phyloP scores from a whole-genome alignment of 2,113 vertebrate species.

The Thamnaconus septentrionalis region DNA sequence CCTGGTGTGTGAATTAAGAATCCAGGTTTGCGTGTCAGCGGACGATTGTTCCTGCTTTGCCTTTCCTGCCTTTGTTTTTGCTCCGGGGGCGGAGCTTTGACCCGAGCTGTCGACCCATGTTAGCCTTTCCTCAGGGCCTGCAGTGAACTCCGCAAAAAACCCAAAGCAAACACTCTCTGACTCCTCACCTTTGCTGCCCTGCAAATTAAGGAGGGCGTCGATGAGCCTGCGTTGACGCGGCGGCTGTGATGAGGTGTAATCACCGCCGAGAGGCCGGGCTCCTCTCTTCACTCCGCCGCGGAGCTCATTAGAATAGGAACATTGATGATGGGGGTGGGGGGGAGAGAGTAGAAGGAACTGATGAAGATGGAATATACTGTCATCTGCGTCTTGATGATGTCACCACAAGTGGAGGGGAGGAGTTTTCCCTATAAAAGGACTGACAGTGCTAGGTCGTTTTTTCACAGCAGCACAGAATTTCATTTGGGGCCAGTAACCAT shows the following conservation, averaged over 20 bases:
- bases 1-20: neutral
- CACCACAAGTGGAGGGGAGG: neutral
- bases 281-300: conserved; percentile 36
- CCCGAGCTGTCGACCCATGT: conserved; percentile 25
- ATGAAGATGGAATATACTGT: neutral
- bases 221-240: conserved; percentile 15
- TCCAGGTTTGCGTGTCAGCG: neutral
- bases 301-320: conserved; percentile 49
- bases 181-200: conserved; percentile 10
- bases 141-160: conserved; percentile 20
- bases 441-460: no score
- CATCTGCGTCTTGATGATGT: conserved; percentile 5
- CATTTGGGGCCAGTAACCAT: no score
- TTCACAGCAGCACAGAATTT: no score
- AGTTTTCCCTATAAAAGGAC: conserved; percentile 2
- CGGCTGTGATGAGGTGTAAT: conserved; percentile 50
- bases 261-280: conserved; percentile 50
- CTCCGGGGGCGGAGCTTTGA: conserved; percentile 23
- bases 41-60: conserved; percentile 1
- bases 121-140: neutral
- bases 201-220: conserved; percentile 43
- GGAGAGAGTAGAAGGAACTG: neutral
- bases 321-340: no score
- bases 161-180: conserved; percentile 13
- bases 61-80: neutral